phyloP scores from a whole-genome alignment of 2,113 vertebrate species.

The Rhizomys pruinosus region DNA sequence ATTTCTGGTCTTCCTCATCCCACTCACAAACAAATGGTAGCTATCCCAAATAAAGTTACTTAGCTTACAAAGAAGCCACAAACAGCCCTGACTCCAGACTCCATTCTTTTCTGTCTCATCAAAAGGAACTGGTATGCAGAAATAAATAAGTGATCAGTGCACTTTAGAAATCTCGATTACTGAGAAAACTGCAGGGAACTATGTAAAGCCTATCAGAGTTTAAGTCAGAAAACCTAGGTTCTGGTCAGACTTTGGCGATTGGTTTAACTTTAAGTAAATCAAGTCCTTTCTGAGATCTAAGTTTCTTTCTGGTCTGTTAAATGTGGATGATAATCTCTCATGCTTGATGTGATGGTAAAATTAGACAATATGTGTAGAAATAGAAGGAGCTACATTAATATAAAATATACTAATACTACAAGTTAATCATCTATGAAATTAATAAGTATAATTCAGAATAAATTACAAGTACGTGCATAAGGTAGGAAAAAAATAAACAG shows the following conservation, averaged over 20 bases:
- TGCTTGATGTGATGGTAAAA: not conserved
- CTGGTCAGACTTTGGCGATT: not conserved
- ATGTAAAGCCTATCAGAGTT: not conserved
- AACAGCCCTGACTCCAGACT: not conserved
- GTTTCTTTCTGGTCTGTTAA: slow-evolving; percentile 2
- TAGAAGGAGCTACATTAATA: not conserved
- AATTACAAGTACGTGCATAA: not conserved
- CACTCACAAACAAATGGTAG: slow-evolving; percentile 33
- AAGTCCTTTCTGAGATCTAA: not conserved
- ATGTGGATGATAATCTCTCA: not conserved
- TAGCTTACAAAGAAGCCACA: not conserved
- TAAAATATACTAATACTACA: not conserved
- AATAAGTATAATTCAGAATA: not conserved
- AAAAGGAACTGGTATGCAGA: not conserved
- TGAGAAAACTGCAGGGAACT: not conserved
- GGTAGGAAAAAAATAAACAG: not conserved
- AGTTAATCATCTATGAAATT: not conserved
- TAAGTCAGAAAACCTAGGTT: not conserved
- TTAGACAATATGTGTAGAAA: not conserved
- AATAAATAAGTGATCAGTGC: slow-evolving; percentile 13
- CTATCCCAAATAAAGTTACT: slow-evolving; percentile 49
- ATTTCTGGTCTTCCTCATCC: slow-evolving; percentile 7
- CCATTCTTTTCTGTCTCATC: not conserved
- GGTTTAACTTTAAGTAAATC: not conserved
- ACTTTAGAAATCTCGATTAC: not conserved